These are phyloP conservation scores for Emys orbicularis DNA, from an alignment of 2,797 vertebrate genomes.

Conservation along the genomic window DNA sequence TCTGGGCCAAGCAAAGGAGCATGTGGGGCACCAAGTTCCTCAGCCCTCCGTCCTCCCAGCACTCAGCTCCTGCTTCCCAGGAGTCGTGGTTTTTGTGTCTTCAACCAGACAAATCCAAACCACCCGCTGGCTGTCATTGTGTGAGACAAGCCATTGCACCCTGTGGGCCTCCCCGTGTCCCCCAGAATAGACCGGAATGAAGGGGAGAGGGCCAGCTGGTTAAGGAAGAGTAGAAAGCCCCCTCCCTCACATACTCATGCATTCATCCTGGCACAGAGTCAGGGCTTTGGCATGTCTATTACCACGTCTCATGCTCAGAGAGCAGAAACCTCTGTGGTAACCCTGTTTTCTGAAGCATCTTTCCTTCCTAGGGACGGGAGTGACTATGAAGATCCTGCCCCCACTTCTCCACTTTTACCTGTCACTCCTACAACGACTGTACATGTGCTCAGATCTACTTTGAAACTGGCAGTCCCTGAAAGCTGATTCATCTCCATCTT, in stretches of 20 bases:
- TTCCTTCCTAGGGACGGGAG: not conserved
- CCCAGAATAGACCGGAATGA: not conserved
- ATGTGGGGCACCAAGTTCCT: not conserved
- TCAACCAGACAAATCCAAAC: not conserved
- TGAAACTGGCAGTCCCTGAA: conserved; percentile 33
- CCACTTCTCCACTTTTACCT: not conserved
- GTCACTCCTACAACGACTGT: not conserved
- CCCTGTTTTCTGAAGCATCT: not conserved
- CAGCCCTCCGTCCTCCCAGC: not conserved
- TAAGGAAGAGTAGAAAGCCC: not conserved
- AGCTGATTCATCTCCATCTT: not conserved
- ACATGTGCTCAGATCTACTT: not conserved
- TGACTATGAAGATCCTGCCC: not conserved
- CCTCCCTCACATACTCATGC: not conserved
- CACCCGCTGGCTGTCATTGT: not conserved
- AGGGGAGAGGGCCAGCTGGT: fast-evolving
- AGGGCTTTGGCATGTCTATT: not conserved
- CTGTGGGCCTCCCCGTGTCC: not conserved
- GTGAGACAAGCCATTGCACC: not conserved
- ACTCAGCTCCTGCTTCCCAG: not conserved
- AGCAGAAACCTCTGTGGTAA: not conserved
- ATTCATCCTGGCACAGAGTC: not conserved
- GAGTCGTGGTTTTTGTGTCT: not conserved
- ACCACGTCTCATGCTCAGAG: not conserved
- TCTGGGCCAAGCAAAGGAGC: fast-evolving